phyloP scores from a whole-genome alignment of 2,797 vertebrate species.

The Cossypha polioptera region DNA sequence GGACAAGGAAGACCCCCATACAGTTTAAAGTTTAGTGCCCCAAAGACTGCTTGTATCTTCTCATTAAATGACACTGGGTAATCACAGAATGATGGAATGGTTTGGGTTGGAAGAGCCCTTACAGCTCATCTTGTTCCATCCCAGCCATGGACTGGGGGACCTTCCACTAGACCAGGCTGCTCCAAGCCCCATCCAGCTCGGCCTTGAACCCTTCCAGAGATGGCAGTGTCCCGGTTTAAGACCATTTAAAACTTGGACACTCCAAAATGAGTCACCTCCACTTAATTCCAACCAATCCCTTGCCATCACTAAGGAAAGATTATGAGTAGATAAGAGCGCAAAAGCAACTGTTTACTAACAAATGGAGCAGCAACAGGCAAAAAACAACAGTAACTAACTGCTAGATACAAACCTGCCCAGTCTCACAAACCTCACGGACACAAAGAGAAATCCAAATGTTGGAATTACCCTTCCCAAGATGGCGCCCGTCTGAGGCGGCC shows the following conservation, averaged over 20 bases:
- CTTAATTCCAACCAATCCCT: neutral
- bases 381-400: neutral
- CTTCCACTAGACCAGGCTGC: neutral
- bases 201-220: neutral
- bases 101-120: neutral
- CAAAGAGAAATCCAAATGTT: fast-evolving
- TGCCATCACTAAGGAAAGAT: neutral
- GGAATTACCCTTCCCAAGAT: neutral
- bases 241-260: neutral
- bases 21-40: neutral
- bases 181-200: neutral
- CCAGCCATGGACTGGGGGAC: neutral
- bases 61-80: neutral
- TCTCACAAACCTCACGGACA: fast-evolving
- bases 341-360: neutral
- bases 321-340: neutral
- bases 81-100: neutral
- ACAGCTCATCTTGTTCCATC: neutral
- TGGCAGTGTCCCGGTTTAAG: neutral
- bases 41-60: neutral
- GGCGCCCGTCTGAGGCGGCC: fast-evolving
- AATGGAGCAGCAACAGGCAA: neutral
- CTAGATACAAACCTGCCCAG: neutral
- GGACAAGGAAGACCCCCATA: neutral
- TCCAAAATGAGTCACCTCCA: fast-evolving